phyloP scores from a whole-genome alignment of 35 echinoderm and acorn worm genomes.

The Acanthaster planci region DNA sequence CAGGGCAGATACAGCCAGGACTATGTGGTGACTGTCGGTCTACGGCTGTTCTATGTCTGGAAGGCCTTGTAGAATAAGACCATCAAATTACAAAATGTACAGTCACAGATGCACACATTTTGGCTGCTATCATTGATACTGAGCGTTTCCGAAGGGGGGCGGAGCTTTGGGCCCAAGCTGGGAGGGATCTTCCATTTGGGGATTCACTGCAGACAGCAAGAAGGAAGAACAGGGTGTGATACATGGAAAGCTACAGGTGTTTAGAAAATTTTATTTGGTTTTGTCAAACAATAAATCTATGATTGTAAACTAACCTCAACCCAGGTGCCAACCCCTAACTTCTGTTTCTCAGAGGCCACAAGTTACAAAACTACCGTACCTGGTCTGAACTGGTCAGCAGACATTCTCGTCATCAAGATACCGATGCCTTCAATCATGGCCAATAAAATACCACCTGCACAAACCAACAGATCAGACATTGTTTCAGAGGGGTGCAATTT shows the following conservation, averaged over 20 bases:
- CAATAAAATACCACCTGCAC: constrained; percentile 84
- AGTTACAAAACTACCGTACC: constrained; percentile 54
- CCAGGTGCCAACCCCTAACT: neutral
- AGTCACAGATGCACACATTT: neutral
- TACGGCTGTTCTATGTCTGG: neutral
- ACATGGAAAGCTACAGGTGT: neutral
- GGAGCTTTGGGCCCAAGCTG: constrained; percentile 68
- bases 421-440: constrained; percentile 99
- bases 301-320: neutral
- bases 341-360: too few relatives aligned
- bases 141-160: constrained; percentile 57
- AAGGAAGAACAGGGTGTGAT: neutral
- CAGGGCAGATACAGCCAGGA: neutral
- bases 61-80: neutral
- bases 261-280: neutral
- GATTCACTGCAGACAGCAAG: constrained; percentile 67
- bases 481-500: neutral
- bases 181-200: constrained; percentile 93
- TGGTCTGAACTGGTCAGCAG: constrained; percentile 96
- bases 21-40: neutral
- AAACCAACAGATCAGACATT: neutral
- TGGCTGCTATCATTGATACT: constrained; percentile 76
- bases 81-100: neutral
- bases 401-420: constrained; percentile 97
- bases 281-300: neutral